A percentile compares a stretch with the other conserved stretches of the same genome.
Evolutionary conservation across 2,113 vertebrate species (phyloP).

Genomic region (Thamnophis sirtalis): DNA sequence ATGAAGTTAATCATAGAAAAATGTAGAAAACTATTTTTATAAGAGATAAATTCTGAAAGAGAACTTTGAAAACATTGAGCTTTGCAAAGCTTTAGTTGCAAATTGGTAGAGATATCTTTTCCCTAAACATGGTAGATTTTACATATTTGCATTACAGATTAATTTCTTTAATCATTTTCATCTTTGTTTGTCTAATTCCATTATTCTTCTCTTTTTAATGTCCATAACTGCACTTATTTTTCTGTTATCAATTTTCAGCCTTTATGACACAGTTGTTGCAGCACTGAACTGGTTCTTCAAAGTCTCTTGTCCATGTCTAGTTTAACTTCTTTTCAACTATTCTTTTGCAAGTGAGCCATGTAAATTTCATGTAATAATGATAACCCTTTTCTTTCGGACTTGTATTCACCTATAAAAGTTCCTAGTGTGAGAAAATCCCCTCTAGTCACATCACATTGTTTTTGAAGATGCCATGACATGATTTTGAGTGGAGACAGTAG

Average conservation of each 20-base stretch:
- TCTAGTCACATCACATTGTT: neutral
- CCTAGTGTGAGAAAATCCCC: neutral
- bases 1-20: neutral
- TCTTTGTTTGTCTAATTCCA: neutral
- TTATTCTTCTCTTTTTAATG: neutral
- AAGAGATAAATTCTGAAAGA: neutral
- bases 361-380: neutral
- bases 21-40: neutral
- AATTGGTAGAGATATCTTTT: neutral
- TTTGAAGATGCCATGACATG: neutral
- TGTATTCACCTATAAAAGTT: neutral
- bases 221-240: neutral
- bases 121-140: neutral
- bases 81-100: neutral
- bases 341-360: conserved; percentile 5
- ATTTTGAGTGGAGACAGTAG: neutral
- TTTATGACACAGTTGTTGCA: neutral
- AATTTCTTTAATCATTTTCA: neutral
- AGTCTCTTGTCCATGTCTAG: neutral
- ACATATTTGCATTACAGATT: neutral
- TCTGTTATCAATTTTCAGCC: neutral
- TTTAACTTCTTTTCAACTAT: conserved; percentile 14
- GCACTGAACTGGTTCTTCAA: neutral
- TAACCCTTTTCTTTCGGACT: neutral
- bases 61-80: neutral